Evolutionary conservation across 2,888 invertebrate species (phyloP).

Genomic region (Eupithecia pulchellata): DNA sequence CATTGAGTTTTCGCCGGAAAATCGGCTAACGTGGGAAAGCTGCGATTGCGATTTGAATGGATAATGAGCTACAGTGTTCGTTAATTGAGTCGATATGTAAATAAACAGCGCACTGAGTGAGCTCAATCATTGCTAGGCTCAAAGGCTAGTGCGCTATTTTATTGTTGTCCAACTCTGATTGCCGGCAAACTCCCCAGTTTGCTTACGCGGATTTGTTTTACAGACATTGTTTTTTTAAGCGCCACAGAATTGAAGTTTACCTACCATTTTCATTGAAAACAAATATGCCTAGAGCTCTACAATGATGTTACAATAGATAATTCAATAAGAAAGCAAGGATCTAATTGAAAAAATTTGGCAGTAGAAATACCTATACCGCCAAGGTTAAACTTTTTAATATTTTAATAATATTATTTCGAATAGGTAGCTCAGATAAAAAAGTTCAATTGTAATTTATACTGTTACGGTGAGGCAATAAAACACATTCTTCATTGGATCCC

Average conservation of each 20-base stretch:
- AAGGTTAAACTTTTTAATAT: too few relatives aligned
- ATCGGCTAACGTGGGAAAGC: conserved; percentile 77
- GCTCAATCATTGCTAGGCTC: conserved; percentile 72
- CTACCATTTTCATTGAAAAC: too few relatives aligned
- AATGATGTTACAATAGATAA: background rate
- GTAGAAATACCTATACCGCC: background rate
- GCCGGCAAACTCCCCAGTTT: conserved; percentile 60
- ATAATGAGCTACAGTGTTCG: conserved; percentile 75
- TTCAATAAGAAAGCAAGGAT: background rate
- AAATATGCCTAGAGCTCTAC: background rate
- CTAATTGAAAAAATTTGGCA: background rate
- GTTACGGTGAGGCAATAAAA: background rate
- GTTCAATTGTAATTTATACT: background rate
- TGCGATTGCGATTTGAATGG: conserved; percentile 79
- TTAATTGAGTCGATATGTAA: conserved; percentile 82
- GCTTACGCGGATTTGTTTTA: conserved; percentile 26
- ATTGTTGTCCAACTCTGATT: conserved; percentile 64
- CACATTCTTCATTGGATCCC: conserved; percentile 16
- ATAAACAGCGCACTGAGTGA: conserved; percentile 67
- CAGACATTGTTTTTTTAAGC: conserved; percentile 35
- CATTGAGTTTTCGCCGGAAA: conserved; percentile 74
- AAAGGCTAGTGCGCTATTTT: conserved; percentile 69
- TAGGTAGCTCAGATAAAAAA: background rate
- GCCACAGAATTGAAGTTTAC: conserved; percentile 6
- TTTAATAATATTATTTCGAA: too few relatives aligned